Evolutionary conservation across 2,113 vertebrate genomes (phyloP), one percentile per base, ranked within the genome.

Genomic region (Vulpes lagopus): DNA sequence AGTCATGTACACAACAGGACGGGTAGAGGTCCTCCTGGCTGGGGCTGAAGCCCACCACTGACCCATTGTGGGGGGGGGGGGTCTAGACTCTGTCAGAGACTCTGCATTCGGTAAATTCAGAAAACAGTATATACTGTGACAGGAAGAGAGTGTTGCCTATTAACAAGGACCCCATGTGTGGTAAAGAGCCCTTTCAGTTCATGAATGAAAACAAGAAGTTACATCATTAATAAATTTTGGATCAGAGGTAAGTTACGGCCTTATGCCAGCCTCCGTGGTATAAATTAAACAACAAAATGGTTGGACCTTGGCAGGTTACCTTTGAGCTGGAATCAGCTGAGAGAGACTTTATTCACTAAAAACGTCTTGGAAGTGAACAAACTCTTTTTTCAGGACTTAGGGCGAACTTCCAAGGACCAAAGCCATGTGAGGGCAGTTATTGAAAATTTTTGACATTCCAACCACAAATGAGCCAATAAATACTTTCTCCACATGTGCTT

Each of bases 401-500:
- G 97, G 98, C 98, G 97, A 98, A 98, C 95, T 98, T 99, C 98
- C 98, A 99, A 98, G 22, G 96, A 98, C 98, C 98, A 98, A 98
- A 99, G 98, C 99, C 99, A 99, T 98, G 98, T 99, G 98, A 99
- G 98, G 99, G 98, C 98, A 99, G 99, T 99, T 99, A 99, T 99
- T 99, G 99, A 99, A 99, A 99, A 99, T 99, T 99, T 99, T 99
- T 99, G 98, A 99, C 99, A 99, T 99, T 99, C 99, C 99, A 99
- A 98, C 98, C 99, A 99, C 99, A 99, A 99, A 99, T 99, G 99
- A 99, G 98, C 99, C 99, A 99, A 99, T 99, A 99, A 99, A 99
- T 99, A 99, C 99, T 99, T 99, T 99, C 99, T 99, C 99, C 99
- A 99, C 98, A 99, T 99, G 99, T 99, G 99, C 98, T 99, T 99